Conservation (phyloP, 2,797 vertebrate species). For the Leptodactylus fallax region DNA sequence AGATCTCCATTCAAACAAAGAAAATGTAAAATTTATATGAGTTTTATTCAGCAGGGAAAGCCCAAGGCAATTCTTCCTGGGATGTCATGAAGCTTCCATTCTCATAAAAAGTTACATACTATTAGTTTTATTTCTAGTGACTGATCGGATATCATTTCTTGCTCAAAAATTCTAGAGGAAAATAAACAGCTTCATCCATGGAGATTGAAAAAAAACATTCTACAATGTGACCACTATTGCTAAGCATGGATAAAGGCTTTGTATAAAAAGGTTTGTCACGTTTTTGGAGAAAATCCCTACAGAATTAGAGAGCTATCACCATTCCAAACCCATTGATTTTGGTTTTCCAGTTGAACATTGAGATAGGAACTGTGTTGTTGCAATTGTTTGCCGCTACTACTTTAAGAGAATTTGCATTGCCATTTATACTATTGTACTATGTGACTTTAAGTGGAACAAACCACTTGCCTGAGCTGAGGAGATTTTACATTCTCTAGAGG, state of each 20-base stretch:
- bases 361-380: no score
- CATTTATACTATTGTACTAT: no score
- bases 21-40: slow-evolving; percentile 8
- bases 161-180: not conserved
- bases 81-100: not conserved
- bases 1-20: not conserved
- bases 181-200: not conserved
- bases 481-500: no score
- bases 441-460: no score
- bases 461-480: no score
- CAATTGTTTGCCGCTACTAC: no score
- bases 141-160: not conserved
- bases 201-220: not conserved
- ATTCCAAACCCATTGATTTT: not conserved
- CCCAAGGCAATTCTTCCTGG: not conserved
- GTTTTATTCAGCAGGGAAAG: slow-evolving; percentile 26
- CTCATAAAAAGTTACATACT: slow-evolving; percentile 24
- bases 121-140: not conserved
- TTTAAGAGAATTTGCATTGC: no score
- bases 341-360: no score
- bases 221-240: not conserved
- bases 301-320: not conserved
- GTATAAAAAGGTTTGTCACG: not conserved
- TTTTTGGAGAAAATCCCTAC: not conserved
- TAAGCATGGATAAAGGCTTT: not conserved